Evolutionary conservation across 2,113 vertebrate genomes (phyloP).

Genomic region (Stegostoma tigrinum): DNA sequence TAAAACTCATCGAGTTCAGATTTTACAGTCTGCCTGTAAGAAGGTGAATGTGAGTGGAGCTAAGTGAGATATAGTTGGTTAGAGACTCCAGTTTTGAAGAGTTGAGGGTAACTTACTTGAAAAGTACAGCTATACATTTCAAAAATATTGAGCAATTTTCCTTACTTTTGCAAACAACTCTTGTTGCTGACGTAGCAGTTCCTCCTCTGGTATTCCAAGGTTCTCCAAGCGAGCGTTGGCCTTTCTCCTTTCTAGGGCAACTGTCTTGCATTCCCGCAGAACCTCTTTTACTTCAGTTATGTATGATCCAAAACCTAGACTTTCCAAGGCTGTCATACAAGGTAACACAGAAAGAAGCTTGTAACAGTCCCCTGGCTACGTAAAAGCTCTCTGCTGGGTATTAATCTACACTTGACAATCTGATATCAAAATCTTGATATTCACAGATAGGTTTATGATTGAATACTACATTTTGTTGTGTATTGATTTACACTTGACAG

Average conservation of each 20-base stretch:
- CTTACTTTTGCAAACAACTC: constrained; percentile 38
- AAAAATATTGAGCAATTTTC: background rate
- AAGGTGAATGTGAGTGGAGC: background rate
- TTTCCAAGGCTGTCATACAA: constrained; percentile 34
- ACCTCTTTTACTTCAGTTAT: constrained; percentile 38
- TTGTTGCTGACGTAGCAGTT: constrained; percentile 37
- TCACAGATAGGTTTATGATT: too few species aligned
- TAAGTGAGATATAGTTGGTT: too few species aligned
- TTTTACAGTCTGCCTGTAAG: background rate
- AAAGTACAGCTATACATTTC: background rate
- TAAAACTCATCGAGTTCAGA: background rate
- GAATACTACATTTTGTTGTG: too few species aligned
- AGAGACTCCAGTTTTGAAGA: background rate
- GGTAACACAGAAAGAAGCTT: background rate
- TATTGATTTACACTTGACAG: background rate
- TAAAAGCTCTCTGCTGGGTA: too few species aligned
- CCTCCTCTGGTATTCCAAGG: constrained; percentile 35
- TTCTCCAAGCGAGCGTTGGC: constrained; percentile 37
- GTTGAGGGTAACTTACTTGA: background rate
- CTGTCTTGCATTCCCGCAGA: constrained; percentile 38
- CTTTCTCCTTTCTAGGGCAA: constrained; percentile 34
- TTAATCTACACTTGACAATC: background rate
- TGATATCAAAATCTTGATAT: background rate
- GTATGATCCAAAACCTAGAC: constrained; percentile 38
- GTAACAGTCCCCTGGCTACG: too few species aligned